Conservation (phyloP, 1,140 invertebrate species). For the Nilaparvata lugens region DNA sequence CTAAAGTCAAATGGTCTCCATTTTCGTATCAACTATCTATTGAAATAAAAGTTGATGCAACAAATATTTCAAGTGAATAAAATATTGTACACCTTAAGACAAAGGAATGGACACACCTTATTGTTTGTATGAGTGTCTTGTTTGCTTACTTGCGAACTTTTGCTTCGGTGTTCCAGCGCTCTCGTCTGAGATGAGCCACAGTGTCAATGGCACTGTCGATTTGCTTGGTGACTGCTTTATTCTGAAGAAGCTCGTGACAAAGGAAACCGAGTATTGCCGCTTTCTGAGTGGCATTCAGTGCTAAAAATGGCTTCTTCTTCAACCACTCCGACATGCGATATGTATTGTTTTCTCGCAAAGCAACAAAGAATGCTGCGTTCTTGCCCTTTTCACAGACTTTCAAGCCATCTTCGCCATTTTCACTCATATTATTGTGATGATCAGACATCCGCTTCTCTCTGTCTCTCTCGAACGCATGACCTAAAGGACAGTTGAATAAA, state of each 20-base stretch:
- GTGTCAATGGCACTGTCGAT: slow-evolving; percentile 68
- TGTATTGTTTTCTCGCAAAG: slow-evolving; percentile 61
- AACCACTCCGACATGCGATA: slow-evolving; percentile 66
- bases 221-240: slow-evolving; percentile 75
- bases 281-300: slow-evolving; percentile 77
- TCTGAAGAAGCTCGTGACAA: slow-evolving; percentile 88
- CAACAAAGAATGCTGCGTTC: slow-evolving; percentile 66
- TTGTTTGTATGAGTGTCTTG: no score
- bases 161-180: slow-evolving; percentile 74
- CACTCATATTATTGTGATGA: slow-evolving; percentile 64
- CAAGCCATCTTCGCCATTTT: slow-evolving; percentile 43
- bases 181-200: slow-evolving; percentile 62
- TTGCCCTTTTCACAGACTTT: slow-evolving; percentile 42
- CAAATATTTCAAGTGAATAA: no score
- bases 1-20: no score
- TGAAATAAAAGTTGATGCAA: no score
- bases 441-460: slow-evolving; percentile 65
- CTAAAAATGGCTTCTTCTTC: slow-evolving; percentile 71
- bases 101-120: no score
- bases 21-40: no score
- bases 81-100: no score
- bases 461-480: slow-evolving; percentile 64
- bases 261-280: slow-evolving; percentile 80
- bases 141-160: slow-evolving; percentile 74
- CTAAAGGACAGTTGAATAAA: slow-evolving; percentile 25